Evolutionary conservation across 2,797 vertebrate genomes (phyloP).

Genomic region (Nannoperca australis): DNA sequence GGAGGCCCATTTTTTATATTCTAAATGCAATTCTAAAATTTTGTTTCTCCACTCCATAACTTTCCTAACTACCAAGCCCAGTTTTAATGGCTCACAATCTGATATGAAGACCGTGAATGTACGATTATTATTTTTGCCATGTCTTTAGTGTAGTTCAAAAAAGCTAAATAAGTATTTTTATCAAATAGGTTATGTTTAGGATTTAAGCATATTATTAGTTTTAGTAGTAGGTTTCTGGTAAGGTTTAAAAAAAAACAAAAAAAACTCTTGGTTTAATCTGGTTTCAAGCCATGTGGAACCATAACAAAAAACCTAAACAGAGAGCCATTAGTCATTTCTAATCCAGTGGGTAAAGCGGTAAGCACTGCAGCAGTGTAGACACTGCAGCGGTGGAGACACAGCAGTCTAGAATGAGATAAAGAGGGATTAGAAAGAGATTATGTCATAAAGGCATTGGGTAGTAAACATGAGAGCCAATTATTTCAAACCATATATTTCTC

Average conservation of each 20-base stretch:
- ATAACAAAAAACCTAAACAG: slow-evolving; percentile 17
- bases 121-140: background rate
- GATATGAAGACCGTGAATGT: slow-evolving; percentile 1
- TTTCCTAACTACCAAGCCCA: background rate
- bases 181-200: background rate
- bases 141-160: background rate
- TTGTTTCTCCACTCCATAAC: background rate
- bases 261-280: background rate
- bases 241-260: background rate
- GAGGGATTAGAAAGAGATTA: slow-evolving; percentile 73
- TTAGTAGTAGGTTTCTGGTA: background rate
- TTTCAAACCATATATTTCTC: slow-evolving; percentile 61
- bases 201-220: background rate
- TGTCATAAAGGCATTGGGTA: slow-evolving; percentile 57
- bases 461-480: slow-evolving; percentile 58
- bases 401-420: slow-evolving; percentile 62
- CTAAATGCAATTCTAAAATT: slow-evolving; percentile 29
- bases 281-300: slow-evolving; percentile 12
- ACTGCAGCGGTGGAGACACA: slow-evolving; percentile 43
- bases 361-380: slow-evolving; percentile 40
- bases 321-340: slow-evolving; percentile 49
- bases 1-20: slow-evolving; percentile 23
- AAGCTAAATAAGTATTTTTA: background rate
- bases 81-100: background rate
- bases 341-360: slow-evolving; percentile 42